phyloP scores from a whole-genome alignment of 2,888 invertebrate genomes.

The Corbicula japonica region DNA sequence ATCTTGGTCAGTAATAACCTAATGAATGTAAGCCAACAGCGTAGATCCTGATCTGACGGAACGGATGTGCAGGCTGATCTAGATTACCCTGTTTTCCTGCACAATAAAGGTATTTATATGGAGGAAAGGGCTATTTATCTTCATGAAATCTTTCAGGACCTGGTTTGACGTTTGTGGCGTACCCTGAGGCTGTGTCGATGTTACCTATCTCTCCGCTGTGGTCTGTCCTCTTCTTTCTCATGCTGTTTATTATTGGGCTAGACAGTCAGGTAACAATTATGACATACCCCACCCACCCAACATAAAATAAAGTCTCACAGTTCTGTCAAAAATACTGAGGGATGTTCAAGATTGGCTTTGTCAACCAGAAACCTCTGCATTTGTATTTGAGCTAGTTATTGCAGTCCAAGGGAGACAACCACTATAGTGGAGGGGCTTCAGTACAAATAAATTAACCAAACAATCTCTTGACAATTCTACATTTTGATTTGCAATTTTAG shows the following conservation, averaged over 20 bases:
- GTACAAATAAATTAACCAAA: too few species aligned
- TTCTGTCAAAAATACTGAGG: conserved; percentile 30
- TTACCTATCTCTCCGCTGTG: conserved; percentile 84
- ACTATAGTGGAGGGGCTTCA: too few species aligned
- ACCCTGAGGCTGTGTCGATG: conserved; percentile 85
- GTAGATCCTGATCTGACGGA: too few species aligned
- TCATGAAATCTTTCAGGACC: conserved; percentile 79
- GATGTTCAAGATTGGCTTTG: conserved; percentile 14
- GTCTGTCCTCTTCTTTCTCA: conserved; percentile 85
- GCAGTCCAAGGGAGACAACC: conserved; percentile 12
- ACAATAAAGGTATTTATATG: too few species aligned
- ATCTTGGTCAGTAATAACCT: not conserved
- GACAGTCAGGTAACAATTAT: conserved; percentile 83
- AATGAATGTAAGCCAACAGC: too few species aligned
- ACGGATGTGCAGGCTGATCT: too few species aligned
- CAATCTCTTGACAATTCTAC: too few species aligned
- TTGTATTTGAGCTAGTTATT: too few species aligned
- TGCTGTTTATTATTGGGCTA: conserved; percentile 85
- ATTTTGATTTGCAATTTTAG: too few species aligned
- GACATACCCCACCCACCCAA: not conserved
- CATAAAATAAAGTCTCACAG: conserved; percentile 21
- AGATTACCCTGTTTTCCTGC: too few species aligned
- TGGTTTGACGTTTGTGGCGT: conserved; percentile 86
- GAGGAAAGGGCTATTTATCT: too few species aligned
- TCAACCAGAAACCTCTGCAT: conserved; percentile 11